phyloP scores from a whole-genome alignment of 2,113 vertebrate species.

The Phocoena phocoena region DNA sequence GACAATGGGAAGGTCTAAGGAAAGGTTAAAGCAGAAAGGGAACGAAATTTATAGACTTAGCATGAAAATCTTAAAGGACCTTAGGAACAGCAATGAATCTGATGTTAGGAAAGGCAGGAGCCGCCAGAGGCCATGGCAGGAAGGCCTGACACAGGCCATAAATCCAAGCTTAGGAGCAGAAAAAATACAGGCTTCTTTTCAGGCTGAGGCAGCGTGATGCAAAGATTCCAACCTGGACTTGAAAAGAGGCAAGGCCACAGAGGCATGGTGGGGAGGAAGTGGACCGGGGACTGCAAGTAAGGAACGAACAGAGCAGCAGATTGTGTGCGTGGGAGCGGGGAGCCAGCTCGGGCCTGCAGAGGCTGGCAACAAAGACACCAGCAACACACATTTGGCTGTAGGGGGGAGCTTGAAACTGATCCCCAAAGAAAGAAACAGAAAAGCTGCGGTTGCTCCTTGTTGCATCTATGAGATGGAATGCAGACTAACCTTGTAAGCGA shows the following conservation, averaged over 20 bases:
- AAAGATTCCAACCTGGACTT: constrained; percentile 81
- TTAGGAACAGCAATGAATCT: constrained; percentile 87
- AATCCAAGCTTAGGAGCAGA: constrained; percentile 77
- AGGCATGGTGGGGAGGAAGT: constrained; percentile 6
- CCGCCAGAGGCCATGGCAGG: constrained; percentile 83
- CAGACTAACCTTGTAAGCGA: not conserved
- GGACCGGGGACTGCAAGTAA: not conserved
- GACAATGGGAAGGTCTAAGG: constrained; percentile 73
- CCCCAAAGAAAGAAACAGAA: not conserved
- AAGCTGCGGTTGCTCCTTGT: not conserved
- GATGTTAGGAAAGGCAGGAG: constrained; percentile 68
- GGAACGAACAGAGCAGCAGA: not conserved
- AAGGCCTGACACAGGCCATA: constrained; percentile 84
- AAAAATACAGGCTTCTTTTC: constrained; percentile 75
- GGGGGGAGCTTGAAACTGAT: constrained; percentile 34
- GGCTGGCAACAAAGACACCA: constrained; percentile 28
- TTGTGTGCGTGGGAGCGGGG: not conserved
- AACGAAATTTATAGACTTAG: constrained; percentile 86
- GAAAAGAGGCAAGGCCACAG: constrained; percentile 47
- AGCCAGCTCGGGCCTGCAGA: not conserved
- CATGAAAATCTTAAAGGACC: constrained; percentile 88
- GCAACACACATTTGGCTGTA: not conserved
- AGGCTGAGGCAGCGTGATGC: constrained; percentile 68
- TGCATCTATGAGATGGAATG: not conserved
- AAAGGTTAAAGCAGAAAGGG: constrained; percentile 83